These are phyloP conservation scores for Drosophila orosa DNA, from an alignment of 1,140 invertebrate genomes.

Conservation along the genomic window DNA sequence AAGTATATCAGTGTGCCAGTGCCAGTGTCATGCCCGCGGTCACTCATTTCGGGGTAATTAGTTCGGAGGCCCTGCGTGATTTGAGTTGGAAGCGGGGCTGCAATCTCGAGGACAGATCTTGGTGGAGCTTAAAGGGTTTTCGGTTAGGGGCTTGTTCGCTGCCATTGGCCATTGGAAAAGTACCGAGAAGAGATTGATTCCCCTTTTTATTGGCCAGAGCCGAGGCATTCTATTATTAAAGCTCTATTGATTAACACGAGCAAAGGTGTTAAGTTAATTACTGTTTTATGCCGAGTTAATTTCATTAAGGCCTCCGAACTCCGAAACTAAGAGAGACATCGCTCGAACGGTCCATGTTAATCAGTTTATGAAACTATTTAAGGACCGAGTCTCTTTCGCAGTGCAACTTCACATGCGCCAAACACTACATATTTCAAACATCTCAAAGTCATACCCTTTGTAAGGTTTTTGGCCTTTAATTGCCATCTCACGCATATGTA, in stretches of 20 bases:
- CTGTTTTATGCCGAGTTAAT: constrained; percentile 35
- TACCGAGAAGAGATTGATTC: constrained; percentile 28
- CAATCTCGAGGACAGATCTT: constrained; percentile 34
- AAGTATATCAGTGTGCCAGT: constrained; percentile 28
- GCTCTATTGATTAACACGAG: constrained; percentile 51
- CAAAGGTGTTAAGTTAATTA: constrained; percentile 72
- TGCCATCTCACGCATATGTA: constrained; percentile 25
- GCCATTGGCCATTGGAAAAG: constrained; percentile 34
- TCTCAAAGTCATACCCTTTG: constrained; percentile 2
- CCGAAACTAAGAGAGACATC: constrained; percentile 10
- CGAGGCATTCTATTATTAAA: constrained; percentile 48
- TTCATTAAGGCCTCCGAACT: constrained; percentile 29
- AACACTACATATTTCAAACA: neutral
- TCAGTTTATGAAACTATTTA: constrained; percentile 40
- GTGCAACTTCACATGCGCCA: constrained; percentile 9
- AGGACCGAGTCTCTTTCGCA: neutral
- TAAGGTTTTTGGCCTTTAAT: constrained; percentile 27
- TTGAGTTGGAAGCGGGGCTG: neutral
- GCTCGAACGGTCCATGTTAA: constrained; percentile 9
- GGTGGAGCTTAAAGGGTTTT: constrained; percentile 14
- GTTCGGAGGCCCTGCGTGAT: constrained; percentile 38
- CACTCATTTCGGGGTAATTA: constrained; percentile 46
- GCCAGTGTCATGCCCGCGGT: constrained; percentile 26
- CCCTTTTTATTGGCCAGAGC: constrained; percentile 10
- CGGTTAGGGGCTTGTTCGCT: constrained; percentile 33